These are phyloP conservation scores for Drosophila insularis DNA, from an alignment of 1,140 invertebrate genomes.

Conservation along the genomic window DNA sequence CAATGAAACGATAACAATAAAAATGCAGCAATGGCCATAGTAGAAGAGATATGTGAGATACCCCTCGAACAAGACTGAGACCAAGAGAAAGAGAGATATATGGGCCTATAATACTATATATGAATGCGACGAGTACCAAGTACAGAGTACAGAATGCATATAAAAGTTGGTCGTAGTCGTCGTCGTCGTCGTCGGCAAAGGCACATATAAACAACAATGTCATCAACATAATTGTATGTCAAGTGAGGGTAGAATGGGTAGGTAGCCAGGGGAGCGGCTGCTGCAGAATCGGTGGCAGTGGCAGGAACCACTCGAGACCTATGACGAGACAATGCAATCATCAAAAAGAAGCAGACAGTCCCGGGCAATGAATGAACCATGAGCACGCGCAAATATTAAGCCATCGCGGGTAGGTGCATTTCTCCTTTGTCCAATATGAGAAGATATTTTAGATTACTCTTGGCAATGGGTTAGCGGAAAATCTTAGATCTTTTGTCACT, in stretches of 20 bases:
- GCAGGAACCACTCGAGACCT: conserved; percentile 70
- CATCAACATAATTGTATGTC: conserved; percentile 61
- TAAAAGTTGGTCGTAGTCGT: conserved; percentile 61
- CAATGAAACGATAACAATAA: conserved; percentile 64
- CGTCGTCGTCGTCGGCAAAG: conserved; percentile 31
- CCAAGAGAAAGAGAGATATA: conserved; percentile 50
- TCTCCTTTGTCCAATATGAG: conserved; percentile 4
- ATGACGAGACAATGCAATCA: conserved; percentile 80
- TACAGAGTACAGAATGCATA: conserved; percentile 58
- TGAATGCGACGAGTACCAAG: conserved; percentile 30
- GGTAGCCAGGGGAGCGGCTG: conserved; percentile 22
- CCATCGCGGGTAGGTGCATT: conserved; percentile 45
- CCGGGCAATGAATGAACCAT: conserved; percentile 65
- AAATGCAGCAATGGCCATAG: conserved; percentile 55
- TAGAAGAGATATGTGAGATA: conserved; percentile 53
- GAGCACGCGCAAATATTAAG: conserved; percentile 72
- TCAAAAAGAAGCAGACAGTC: conserved; percentile 65
- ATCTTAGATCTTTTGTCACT: background rate
- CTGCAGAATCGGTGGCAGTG: conserved; percentile 45
- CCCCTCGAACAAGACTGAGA: background rate
- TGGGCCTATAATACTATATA: conserved; percentile 55
- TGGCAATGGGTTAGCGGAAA: background rate
- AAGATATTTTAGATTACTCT: background rate
- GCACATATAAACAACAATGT: conserved; percentile 53
- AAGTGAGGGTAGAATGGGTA: conserved; percentile 42